Evolutionary conservation across 64 coral and sea anemone species (phyloP).

Genomic region (Hydrozoanthus tunicans): DNA sequence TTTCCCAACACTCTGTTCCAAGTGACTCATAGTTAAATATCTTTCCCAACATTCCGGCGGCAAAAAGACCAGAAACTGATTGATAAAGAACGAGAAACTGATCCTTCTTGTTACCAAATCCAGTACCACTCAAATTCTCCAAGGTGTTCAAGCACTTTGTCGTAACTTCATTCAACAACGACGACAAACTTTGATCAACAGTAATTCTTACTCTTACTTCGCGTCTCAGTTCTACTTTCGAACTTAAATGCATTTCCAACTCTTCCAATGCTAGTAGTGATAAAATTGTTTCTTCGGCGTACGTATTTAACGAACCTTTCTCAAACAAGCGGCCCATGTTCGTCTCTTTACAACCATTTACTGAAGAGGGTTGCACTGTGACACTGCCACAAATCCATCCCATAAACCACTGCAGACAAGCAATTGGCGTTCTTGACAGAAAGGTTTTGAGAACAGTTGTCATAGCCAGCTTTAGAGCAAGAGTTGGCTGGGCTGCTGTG

Average conservation of each 20-base stretch:
- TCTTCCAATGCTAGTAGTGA: not conserved
- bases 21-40: too few species aligned
- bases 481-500: constrained; percentile 16
- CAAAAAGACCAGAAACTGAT: too few species aligned
- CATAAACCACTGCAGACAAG: constrained; percentile 42
- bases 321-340: constrained; percentile 26
- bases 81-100: too few species aligned
- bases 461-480: constrained; percentile 14
- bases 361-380: not conserved
- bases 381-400: constrained; percentile 25
- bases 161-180: constrained; percentile 16
- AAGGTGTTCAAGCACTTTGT: too few species aligned
- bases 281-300: constrained; percentile 14
- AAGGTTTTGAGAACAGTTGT: not conserved
- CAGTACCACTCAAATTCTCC: too few species aligned
- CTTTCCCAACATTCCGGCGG: too few species aligned
- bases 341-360: not conserved
- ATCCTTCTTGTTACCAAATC: too few species aligned
- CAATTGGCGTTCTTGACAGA: not conserved
- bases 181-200: not conserved
- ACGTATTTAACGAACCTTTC: constrained; percentile 39
- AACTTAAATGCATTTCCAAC: not conserved
- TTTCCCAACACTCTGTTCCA: too few species aligned
- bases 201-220: not conserved
- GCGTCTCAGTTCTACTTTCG: not conserved